Conservation (phyloP, 2,113 vertebrate species). For the Neotragus pygmaeus region DNA sequence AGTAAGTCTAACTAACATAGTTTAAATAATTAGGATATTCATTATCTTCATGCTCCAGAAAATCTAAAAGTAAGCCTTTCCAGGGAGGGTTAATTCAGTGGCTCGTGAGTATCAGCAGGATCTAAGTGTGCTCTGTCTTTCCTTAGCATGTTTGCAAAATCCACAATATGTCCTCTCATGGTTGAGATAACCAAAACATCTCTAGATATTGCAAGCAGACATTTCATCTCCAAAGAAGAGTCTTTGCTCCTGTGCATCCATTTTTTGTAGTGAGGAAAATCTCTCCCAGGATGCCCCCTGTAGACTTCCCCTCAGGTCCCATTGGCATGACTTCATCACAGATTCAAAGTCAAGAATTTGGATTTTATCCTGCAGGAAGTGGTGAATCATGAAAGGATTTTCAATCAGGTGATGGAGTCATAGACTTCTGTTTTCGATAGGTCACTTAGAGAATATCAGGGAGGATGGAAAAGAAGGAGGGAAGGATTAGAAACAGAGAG, state of each 20-base stretch:
- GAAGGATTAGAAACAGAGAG: neutral
- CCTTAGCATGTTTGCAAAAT: neutral
- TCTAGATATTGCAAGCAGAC: neutral
- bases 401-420: neutral
- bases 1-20: neutral
- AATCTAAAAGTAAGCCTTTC: neutral
- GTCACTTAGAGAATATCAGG: neutral
- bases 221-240: conserved; percentile 3
- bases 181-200: neutral
- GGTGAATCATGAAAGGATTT: neutral
- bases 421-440: neutral
- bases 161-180: neutral
- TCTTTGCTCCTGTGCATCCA: neutral
- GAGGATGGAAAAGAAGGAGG: neutral
- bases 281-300: neutral
- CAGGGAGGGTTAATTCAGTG: neutral
- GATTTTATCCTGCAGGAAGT: neutral
- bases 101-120: neutral
- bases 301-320: neutral
- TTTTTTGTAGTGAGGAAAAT: neutral
- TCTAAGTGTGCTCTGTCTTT: neutral
- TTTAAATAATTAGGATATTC: neutral
- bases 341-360: neutral
- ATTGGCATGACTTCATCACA: neutral
- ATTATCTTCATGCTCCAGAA: neutral